Percentiles rank a stretch among this genome's conserved stretches.
phyloP scores from a whole-genome alignment of 2,888 invertebrate genomes.

The Cephus pulcher region DNA sequence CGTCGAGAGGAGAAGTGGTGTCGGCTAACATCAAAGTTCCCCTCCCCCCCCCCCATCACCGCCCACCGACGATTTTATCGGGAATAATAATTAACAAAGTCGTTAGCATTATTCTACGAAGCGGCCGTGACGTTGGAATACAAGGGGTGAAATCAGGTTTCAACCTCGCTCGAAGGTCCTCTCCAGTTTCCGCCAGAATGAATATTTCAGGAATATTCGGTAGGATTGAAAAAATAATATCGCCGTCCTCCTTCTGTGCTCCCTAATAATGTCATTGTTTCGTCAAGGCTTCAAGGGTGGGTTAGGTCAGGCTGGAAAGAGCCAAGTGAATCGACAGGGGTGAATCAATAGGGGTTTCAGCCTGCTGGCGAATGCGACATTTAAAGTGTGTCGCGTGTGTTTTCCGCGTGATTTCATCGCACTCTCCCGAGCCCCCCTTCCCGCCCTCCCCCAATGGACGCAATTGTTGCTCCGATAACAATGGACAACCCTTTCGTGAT shows the following conservation, averaged over 20 bases:
- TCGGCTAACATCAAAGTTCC: not conserved
- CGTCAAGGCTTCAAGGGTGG: not conserved
- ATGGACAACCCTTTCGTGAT: conserved; percentile 4
- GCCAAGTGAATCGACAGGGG: not conserved
- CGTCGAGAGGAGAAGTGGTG: not conserved
- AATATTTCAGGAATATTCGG: not conserved
- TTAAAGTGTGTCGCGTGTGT: conserved; percentile 2
- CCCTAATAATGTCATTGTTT: not conserved
- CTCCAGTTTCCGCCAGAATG: not conserved
- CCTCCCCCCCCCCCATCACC: not conserved
- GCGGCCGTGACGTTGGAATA: not conserved
- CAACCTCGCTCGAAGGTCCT: conserved; percentile 12
- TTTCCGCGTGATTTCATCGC: conserved; percentile 1
- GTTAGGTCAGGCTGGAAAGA: not conserved
- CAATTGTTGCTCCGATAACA: not conserved
- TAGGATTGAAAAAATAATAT: not conserved
- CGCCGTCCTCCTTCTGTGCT: not conserved
- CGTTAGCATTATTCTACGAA: conserved; percentile 23
- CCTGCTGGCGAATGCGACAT: not conserved
- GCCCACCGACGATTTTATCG: conserved; percentile 6
- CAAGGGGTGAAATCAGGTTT: not conserved
- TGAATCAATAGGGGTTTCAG: not conserved
- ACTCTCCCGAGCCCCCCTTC: not conserved
- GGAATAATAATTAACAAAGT: conserved; percentile 30
- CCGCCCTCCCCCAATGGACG: not conserved